These are phyloP conservation scores for Tenthredo notha DNA, from an alignment of 2,888 invertebrate species.

Conservation along the genomic window DNA sequence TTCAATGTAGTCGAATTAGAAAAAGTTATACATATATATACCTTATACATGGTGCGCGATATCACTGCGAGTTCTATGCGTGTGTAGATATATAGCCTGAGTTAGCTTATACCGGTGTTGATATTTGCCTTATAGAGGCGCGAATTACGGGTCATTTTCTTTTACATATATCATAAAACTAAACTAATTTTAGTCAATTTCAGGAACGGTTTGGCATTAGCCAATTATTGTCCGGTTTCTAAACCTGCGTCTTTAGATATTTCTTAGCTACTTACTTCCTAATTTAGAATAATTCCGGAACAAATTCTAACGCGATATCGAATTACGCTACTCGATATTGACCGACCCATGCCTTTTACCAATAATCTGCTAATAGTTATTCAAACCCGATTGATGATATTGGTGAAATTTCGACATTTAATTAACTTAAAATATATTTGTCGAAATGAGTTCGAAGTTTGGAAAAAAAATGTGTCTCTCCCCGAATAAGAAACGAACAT, in stretches of 20 bases:
- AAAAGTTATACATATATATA: no score
- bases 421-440: no score
- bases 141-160: constrained; percentile 64
- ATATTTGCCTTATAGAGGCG: constrained; percentile 60
- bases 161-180: constrained; percentile 59
- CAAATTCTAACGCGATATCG: not conserved
- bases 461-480: not conserved
- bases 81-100: not conserved
- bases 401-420: no score
- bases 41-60: no score
- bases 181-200: constrained; percentile 56
- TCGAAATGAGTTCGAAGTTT: not conserved
- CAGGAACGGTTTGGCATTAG: not conserved
- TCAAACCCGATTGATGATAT: no score
- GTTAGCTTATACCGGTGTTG: not conserved
- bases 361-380: no score
- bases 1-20: no score
- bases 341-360: not conserved
- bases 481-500: not conserved
- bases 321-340: not conserved
- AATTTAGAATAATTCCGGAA: not conserved
- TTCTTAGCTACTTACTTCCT: constrained; percentile 24
- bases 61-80: no score
- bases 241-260: constrained; percentile 40
- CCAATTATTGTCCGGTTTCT: not conserved